These are phyloP conservation scores for Ophioderma brevispina DNA, from an alignment of 35 echinoderm and acorn worm genomes.

Conservation along the genomic window DNA sequence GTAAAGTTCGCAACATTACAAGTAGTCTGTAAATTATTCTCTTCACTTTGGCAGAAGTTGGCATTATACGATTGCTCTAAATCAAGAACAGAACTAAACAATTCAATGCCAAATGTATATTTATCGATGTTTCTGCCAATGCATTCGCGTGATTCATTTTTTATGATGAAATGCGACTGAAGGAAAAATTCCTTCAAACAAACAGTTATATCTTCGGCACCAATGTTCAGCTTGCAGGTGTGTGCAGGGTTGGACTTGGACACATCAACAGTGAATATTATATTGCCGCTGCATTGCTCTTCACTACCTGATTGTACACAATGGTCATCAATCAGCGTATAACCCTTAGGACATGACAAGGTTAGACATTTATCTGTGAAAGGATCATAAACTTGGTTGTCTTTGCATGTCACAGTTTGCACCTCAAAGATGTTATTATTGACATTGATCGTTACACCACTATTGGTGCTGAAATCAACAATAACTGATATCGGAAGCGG, in stretches of 20 bases:
- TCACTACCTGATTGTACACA: neutral
- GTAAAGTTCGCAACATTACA: neutral
- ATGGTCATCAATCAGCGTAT: neutral
- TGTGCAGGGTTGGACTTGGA: neutral
- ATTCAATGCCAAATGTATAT: neutral
- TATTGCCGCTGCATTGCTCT: neutral
- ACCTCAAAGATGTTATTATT: neutral
- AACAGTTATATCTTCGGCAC: neutral
- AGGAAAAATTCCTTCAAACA: neutral
- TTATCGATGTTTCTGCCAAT: neutral
- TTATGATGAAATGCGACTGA: neutral
- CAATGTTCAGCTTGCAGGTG: too few relatives aligned
- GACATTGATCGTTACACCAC: neutral
- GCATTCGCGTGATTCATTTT: neutral
- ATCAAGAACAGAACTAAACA: neutral
- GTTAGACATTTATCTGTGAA: neutral
- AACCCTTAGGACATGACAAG: constrained; percentile 10
- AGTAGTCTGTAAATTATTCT: neutral
- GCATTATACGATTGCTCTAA: neutral
- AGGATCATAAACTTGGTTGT: constrained; percentile 7
- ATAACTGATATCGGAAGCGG: constrained; percentile 12
- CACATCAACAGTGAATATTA: neutral
- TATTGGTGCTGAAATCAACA: constrained; percentile 10
- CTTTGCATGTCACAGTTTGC: neutral
- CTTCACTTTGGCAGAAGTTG: neutral